These are phyloP conservation scores for Kradibia gibbosae DNA, from an alignment of 1,140 invertebrate species.

Conservation along the genomic window DNA sequence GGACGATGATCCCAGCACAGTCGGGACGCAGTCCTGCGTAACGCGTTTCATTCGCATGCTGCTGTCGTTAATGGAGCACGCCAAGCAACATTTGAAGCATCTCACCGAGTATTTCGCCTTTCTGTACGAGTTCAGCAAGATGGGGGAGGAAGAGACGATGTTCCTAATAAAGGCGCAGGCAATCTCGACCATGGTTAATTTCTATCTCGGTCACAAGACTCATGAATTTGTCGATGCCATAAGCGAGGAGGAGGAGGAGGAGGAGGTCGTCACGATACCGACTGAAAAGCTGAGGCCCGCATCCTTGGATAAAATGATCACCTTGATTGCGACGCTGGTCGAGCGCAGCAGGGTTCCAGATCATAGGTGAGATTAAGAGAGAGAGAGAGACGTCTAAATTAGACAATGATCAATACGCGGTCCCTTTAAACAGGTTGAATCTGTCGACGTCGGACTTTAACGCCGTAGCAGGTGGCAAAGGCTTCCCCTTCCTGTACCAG, in stretches of 20 bases:
- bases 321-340: constrained; percentile 88
- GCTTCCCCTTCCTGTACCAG: constrained; percentile 93
- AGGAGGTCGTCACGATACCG: constrained; percentile 78
- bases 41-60: constrained; percentile 93
- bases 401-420: no score
- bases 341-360: constrained; percentile 85
- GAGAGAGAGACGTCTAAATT: no score
- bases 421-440: constrained; percentile 74
- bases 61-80: constrained; percentile 91
- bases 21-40: constrained; percentile 90
- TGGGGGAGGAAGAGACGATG: constrained; percentile 93
- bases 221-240: constrained; percentile 80
- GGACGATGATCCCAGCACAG: constrained; percentile 74
- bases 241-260: constrained; percentile 88
- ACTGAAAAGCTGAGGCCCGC: constrained; percentile 88
- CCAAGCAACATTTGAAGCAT: constrained; percentile 88
- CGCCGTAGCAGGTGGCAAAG: constrained; percentile 89
- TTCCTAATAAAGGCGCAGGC: constrained; percentile 90
- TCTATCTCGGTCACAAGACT: constrained; percentile 89
- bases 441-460: constrained; percentile 85
- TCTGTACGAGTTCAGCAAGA: constrained; percentile 93
- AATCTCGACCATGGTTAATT: constrained; percentile 91
- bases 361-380: constrained; percentile 66
- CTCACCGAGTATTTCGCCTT: constrained; percentile 94
- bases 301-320: constrained; percentile 97